Evolutionary conservation across 2,113 vertebrate species (phyloP).

Genomic region (Oophaga pumilio): DNA sequence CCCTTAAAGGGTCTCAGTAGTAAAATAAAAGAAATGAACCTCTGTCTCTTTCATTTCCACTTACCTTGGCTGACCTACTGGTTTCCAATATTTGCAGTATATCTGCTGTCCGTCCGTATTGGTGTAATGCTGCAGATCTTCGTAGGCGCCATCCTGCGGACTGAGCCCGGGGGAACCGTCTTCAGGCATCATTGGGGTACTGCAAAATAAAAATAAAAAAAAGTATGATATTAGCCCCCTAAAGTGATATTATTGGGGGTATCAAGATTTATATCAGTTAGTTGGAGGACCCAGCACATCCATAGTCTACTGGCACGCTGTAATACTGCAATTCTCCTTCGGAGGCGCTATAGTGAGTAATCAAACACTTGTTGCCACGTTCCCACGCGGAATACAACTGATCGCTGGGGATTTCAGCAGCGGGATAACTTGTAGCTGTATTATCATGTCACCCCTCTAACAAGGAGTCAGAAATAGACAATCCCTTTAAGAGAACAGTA

Average conservation of each 20-base stretch:
- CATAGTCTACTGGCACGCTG: no score
- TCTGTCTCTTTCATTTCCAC: background rate
- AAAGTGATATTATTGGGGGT: no score
- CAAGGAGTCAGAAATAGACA: background rate
- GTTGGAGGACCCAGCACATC: background rate
- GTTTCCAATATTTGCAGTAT: constrained; percentile 96
- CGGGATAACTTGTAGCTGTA: background rate
- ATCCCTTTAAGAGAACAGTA: background rate
- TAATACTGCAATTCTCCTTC: no score
- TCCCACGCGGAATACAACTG: background rate
- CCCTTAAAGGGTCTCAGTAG: no score
- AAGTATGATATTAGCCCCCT: no score
- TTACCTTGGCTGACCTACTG: constrained; percentile 83
- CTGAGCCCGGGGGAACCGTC: constrained; percentile 77
- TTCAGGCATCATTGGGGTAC: constrained; percentile 84
- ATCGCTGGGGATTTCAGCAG: background rate
- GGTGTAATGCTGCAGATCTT: constrained; percentile 84
- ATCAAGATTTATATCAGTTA: background rate
- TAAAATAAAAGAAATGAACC: background rate
- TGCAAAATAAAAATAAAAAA: constrained; percentile 58
- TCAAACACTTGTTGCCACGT: background rate
- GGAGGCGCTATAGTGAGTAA: no score
- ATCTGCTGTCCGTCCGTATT: constrained; percentile 89
- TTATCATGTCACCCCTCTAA: no score
- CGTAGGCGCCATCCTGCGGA: constrained; percentile 83